Conservation (phyloP, 2,797 vertebrate genomes). For the Acipenser ruthenus region DNA sequence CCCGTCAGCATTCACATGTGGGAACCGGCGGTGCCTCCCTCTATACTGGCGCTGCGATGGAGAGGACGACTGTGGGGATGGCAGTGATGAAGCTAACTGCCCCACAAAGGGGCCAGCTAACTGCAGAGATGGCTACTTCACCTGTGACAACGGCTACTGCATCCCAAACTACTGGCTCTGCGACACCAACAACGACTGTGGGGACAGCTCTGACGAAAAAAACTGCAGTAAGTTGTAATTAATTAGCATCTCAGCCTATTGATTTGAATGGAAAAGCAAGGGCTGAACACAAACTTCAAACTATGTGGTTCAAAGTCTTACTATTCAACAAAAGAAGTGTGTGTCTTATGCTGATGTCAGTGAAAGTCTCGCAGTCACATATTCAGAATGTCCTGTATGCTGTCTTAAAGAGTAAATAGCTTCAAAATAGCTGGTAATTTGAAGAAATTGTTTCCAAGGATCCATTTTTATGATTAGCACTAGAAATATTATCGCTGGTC, state of each 20-base stretch:
- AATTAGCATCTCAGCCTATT: no score
- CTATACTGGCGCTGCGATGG: slow-evolving; percentile 74
- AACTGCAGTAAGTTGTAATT: slow-evolving; percentile 72
- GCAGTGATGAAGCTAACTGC: slow-evolving; percentile 77
- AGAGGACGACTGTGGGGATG: slow-evolving; percentile 76
- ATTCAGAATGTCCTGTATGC: neutral
- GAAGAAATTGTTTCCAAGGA: no score
- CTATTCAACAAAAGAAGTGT: no score
- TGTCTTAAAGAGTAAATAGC: no score
- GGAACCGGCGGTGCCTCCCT: slow-evolving; percentile 72
- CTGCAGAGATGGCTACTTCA: slow-evolving; percentile 56
- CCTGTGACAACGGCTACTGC: slow-evolving; percentile 72
- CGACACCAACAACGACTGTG: slow-evolving; percentile 87
- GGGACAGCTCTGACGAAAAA: slow-evolving; percentile 83
- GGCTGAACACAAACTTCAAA: neutral
- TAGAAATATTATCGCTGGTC: no score
- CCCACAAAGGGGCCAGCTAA: slow-evolving; percentile 60
- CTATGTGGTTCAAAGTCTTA: no score
- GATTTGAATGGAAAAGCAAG: slow-evolving; percentile 7
- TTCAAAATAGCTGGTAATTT: no score
- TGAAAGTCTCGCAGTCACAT: neutral
- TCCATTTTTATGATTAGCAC: no score
- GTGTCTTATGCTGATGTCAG: neutral
- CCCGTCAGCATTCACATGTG: slow-evolving; percentile 71
- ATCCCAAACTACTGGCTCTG: slow-evolving; percentile 74